These are phyloP conservation scores for Gavia stellata DNA, from an alignment of 2,113 vertebrate genomes.

Conservation along the genomic window DNA sequence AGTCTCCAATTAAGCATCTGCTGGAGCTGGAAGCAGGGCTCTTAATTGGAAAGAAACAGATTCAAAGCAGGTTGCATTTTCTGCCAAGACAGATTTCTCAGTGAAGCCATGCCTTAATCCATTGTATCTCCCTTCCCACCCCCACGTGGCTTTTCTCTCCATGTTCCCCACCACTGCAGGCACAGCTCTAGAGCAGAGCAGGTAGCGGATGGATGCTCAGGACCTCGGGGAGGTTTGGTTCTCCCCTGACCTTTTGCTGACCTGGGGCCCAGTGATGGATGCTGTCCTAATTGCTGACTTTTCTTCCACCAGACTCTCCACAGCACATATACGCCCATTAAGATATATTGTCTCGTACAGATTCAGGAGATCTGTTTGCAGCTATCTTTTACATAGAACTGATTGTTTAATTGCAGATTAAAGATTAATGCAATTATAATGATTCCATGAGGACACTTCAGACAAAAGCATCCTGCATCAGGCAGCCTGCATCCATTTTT, in stretches of 20 bases:
- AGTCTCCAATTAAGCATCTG: constrained; percentile 82
- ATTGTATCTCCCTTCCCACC: neutral
- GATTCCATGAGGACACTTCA: constrained; percentile 78
- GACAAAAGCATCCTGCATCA: constrained; percentile 79
- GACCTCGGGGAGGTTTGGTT: constrained; percentile 27
- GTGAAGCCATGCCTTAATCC: constrained; percentile 42
- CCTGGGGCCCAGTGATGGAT: constrained; percentile 62
- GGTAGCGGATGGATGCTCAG: constrained; percentile 21
- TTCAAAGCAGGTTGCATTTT: constrained; percentile 70
- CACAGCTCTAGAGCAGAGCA: constrained; percentile 3
- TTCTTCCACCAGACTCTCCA: constrained; percentile 19
- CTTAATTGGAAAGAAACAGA: constrained; percentile 75
- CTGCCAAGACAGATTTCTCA: constrained; percentile 68
- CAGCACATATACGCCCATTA: constrained; percentile 32
- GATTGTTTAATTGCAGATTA: constrained; percentile 88
- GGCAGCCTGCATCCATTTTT: constrained; percentile 83
- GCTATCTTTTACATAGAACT: constrained; percentile 81
- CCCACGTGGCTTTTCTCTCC: neutral
- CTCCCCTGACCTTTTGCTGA: constrained; percentile 67
- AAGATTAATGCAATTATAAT: constrained; percentile 84
- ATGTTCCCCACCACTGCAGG: neutral
- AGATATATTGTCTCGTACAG: constrained; percentile 72
- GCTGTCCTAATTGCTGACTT: constrained; percentile 67
- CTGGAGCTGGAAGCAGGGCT: constrained; percentile 63
- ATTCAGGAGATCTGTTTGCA: constrained; percentile 75